Conservation (phyloP, 2,797 vertebrate genomes). For the Leptodactylus fallax region DNA sequence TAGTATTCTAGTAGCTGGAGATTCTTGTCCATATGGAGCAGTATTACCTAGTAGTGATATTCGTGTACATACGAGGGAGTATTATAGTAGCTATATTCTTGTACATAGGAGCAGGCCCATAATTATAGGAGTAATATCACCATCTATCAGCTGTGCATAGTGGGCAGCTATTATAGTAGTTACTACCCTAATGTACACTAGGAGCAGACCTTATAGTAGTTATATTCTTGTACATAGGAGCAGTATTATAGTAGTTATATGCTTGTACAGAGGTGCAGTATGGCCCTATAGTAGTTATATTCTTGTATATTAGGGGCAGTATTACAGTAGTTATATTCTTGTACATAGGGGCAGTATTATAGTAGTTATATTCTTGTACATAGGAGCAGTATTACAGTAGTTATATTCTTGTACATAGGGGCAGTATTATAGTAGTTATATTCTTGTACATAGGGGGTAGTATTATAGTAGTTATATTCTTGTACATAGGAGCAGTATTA, state of each 20-base stretch:
- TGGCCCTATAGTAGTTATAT: conserved; percentile 20
- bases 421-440: conserved; percentile 12
- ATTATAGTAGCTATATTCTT: too few species aligned
- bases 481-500: not conserved
- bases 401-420: conserved; percentile 2
- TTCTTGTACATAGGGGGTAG: not conserved
- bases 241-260: conserved; percentile 18
- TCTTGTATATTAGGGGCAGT: not conserved
- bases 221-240: conserved; percentile 1
- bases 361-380: conserved; percentile 13
- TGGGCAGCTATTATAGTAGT: too few species aligned
- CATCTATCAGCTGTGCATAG: not conserved
- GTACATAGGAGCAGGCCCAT: not conserved
- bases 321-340: not conserved
- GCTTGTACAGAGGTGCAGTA: not conserved
- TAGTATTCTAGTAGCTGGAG: too few species aligned
- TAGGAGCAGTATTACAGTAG: conserved; percentile 1
- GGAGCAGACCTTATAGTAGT: too few species aligned
- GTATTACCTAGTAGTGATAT: too few species aligned
- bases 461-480: not conserved
- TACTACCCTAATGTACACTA: too few species aligned
- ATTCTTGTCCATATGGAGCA: too few species aligned
- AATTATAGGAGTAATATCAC: not conserved
- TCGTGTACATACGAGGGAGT: too few species aligned
- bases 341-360: not conserved